phyloP scores from a whole-genome alignment of 92 coral and sea anemone species.

The Umimayanthus chanpuru region DNA sequence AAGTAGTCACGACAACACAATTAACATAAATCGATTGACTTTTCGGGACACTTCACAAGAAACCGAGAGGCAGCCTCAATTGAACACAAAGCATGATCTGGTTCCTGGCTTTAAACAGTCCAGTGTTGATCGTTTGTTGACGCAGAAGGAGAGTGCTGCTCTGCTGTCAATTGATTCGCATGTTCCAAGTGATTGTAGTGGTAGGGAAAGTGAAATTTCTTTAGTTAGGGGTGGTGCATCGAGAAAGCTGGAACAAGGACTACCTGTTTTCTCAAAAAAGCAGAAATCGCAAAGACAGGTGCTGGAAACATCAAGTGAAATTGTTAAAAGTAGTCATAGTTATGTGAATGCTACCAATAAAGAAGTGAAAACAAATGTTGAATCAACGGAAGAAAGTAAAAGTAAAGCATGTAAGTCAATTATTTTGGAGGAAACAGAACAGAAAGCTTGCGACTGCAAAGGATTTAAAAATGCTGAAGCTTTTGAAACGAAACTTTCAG shows the following conservation, averaged over 20 bases:
- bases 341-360: not conserved
- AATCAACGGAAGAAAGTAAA: not conserved
- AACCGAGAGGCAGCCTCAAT: not conserved
- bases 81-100: no score
- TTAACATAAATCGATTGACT: not conserved
- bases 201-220: not conserved
- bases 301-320: not conserved
- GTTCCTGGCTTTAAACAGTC: no score
- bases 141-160: not conserved
- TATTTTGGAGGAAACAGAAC: not conserved
- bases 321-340: not conserved
- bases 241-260: not conserved
- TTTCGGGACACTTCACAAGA: not conserved
- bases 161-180: not conserved
- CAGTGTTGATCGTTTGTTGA: no score
- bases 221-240: not conserved
- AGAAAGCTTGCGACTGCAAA: not conserved
- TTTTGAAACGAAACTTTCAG: not conserved
- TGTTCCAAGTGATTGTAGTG: not conserved
- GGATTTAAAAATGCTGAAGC: not conserved
- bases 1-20: not conserved
- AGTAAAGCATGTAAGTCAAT: not conserved
- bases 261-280: not conserved
- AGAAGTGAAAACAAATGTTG: not conserved
- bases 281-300: not conserved